A percentile compares a stretch with the other conserved stretches of the same genome.
These are phyloP conservation scores for Micropterix aruncella DNA, from an alignment of 2,888 invertebrate genomes.

Conservation along the genomic window DNA sequence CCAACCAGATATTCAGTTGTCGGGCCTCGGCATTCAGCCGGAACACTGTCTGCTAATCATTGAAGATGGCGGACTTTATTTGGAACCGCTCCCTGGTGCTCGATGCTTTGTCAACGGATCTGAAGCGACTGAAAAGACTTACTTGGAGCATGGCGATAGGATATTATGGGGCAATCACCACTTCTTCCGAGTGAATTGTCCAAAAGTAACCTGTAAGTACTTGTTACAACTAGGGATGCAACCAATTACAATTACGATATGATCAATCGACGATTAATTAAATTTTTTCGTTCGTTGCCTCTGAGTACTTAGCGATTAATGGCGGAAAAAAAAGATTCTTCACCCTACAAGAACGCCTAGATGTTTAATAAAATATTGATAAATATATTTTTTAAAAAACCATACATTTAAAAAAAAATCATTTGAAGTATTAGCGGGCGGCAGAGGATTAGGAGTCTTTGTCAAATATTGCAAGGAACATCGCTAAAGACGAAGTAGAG, in stretches of 20 bases:
- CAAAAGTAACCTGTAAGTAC: conserved; percentile 51
- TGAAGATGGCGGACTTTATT: conserved; percentile 66
- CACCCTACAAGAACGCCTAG: too few species aligned
- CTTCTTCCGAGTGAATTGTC: conserved; percentile 97
- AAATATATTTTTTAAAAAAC: too few species aligned
- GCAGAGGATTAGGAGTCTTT: too few species aligned
- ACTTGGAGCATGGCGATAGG: conserved; percentile 83
- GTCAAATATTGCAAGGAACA: too few species aligned
- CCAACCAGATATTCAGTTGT: conserved; percentile 88
- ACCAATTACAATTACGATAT: too few species aligned
- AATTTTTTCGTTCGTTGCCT: conserved; percentile 6
- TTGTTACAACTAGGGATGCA: too few species aligned
- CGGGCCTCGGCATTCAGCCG: conserved; percentile 88
- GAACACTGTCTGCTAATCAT: conserved; percentile 82
- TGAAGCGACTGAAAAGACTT: conserved; percentile 61
- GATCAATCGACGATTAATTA: conserved; percentile 6
- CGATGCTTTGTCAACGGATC: conserved; percentile 94
- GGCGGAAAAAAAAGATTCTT: too few species aligned
- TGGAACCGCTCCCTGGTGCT: conserved; percentile 77
- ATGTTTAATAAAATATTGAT: too few species aligned
- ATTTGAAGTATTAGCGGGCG: too few species aligned
- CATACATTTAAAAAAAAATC: too few species aligned
- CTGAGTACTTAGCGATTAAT: too few species aligned
- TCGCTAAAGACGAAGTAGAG: too few species aligned
- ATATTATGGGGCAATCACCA: conserved; percentile 99